Evolutionary conservation across 1,140 invertebrate genomes (phyloP), one percentile per base, ranked within the genome.

Genomic region (Euwallacea similis): DNA sequence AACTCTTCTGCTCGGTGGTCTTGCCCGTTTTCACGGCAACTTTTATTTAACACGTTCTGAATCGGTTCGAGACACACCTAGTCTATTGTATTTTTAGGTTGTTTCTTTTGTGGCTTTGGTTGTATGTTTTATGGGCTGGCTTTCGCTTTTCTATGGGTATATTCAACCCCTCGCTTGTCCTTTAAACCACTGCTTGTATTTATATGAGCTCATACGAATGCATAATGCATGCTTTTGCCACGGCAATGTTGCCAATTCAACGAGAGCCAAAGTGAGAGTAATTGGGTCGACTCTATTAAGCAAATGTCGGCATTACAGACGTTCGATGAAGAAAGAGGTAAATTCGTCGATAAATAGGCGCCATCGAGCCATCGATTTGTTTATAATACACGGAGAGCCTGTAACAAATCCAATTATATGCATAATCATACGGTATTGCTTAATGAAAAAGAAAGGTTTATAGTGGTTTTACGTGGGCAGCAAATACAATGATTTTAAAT

Each of bases 361-460:
- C 67, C 67, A 69, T 53, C 67, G 60, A 69, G 66, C 66, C 55
- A 68, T 68, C 55, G 66, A 68, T 69, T 69, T 69, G 67, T 69
- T 69, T 69, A 69, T 69, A 69, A 69, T 61, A 69, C 59, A 61
- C 42, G 54, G 59, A 62, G 47, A 53, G 58, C 59, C 59, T 54
- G 59, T 63, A 69, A 69, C 67, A 69, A 69, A 69, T 69, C 47
- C 67, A 69, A 62, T 69, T 69, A 69, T 69, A 69, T 62, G 67
- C 67, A 69, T 69, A 69, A 69, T 42, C 67, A 55, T 62, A 62
- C 44, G 66, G 55, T 60, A 59, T 69, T 69, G 67, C 67, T 69
- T 69, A 69, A 69, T 62, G 67, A 69, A 69, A 69, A 69, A 69
- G 67, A 62, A 69, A 69, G 60, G 67, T 69, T 69, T 69, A 50